Percentiles rank a stretch among this genome's conserved stretches.
Conservation (phyloP, 2,113 vertebrate genomes). For the Ammospiza caudacuta region DNA sequence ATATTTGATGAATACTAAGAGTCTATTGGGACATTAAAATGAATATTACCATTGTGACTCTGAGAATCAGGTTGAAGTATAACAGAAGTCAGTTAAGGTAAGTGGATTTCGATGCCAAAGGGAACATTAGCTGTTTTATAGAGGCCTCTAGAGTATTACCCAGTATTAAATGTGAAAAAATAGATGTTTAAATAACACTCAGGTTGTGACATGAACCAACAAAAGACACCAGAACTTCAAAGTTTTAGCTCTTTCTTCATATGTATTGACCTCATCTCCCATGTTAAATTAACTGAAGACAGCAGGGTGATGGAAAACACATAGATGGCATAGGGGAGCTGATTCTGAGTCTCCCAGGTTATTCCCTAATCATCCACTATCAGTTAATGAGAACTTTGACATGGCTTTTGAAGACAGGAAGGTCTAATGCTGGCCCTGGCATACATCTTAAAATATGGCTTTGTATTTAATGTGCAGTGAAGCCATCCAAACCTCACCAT, state of each 20-base stretch:
- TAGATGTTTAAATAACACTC: slow-evolving; percentile 57
- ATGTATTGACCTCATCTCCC: neutral
- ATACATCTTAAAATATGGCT: neutral
- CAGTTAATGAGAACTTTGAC: neutral
- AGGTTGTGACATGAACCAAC: slow-evolving; percentile 26
- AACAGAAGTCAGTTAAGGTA: slow-evolving; percentile 80
- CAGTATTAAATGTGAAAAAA: slow-evolving; percentile 61
- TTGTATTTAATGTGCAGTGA: neutral
- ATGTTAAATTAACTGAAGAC: neutral
- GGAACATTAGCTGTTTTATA: slow-evolving; percentile 77
- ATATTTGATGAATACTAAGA: slow-evolving; percentile 85
- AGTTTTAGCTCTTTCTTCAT: neutral
- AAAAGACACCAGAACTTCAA: slow-evolving; percentile 28
- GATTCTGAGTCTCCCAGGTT: neutral
- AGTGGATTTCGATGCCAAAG: slow-evolving; percentile 77
- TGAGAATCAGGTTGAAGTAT: slow-evolving; percentile 75
- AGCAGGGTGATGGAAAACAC: neutral
- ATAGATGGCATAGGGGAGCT: neutral
- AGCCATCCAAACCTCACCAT: neutral
- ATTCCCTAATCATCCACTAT: neutral
- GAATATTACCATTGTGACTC: slow-evolving; percentile 76
- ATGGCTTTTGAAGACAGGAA: neutral
- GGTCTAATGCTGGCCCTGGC: neutral
- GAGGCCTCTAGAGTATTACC: slow-evolving; percentile 50
- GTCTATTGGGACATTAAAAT: slow-evolving; percentile 75